phyloP scores from a whole-genome alignment of 1,140 invertebrate species.

The Apis dorsata region DNA sequence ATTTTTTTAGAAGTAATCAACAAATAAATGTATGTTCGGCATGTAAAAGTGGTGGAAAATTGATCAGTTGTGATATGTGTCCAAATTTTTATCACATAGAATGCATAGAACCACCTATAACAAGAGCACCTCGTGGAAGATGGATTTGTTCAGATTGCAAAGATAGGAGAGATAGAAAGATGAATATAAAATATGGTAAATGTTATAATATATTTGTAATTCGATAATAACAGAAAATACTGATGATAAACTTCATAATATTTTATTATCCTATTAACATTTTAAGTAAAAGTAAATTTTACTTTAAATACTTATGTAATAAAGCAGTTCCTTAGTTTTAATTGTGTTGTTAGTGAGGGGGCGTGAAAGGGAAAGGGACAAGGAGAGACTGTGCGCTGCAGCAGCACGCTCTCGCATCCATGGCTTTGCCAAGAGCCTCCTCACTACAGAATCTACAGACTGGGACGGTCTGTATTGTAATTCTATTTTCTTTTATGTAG shows the following conservation, averaged over 20 bases:
- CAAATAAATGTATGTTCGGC: conserved; percentile 61
- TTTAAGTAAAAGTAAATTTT: conserved; percentile 18
- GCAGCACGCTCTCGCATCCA: conserved; percentile 81
- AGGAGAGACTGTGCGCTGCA: conserved; percentile 79
- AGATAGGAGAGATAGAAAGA: conserved; percentile 69
- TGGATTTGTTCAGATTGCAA: conserved; percentile 83
- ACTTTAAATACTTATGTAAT: conserved; percentile 55
- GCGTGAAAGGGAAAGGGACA: conserved; percentile 78
- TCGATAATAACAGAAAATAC: not conserved
- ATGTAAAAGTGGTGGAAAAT: conserved; percentile 78
- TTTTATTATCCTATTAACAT: conserved; percentile 9
- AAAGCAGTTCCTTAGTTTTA: conserved; percentile 73
- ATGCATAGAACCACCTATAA: conserved; percentile 82
- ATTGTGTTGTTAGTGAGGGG: conserved; percentile 78
- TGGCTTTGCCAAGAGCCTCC: conserved; percentile 81
- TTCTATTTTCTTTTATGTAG: conserved; percentile 38
- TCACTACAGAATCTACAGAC: conserved; percentile 78
- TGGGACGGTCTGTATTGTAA: conserved; percentile 79
- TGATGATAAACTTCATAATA: not conserved
- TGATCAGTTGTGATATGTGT: conserved; percentile 83
- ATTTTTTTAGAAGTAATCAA: conserved; percentile 10
- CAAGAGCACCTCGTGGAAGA: conserved; percentile 81
- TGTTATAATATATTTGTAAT: not conserved
- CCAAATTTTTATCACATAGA: conserved; percentile 81
- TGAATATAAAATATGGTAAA: conserved; percentile 69